phyloP scores from a whole-genome alignment of 2,888 invertebrate species.

The Chaetogeoica ovagalla region DNA sequence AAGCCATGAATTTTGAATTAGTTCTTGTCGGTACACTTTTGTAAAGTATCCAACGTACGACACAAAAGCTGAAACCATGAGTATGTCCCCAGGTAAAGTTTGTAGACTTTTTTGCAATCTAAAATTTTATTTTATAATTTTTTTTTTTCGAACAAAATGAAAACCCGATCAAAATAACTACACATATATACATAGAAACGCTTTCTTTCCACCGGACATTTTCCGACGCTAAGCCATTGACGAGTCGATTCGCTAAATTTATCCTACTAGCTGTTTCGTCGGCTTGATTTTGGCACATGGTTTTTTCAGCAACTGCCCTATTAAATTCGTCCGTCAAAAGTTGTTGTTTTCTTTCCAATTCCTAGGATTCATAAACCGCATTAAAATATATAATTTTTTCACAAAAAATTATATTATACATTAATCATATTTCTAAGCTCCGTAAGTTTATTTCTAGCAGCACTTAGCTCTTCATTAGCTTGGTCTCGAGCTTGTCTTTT shows the following conservation, averaged over 20 bases:
- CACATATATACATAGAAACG: conserved; percentile 62
- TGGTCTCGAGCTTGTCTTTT: conserved; percentile 82
- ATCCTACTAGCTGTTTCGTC: conserved; percentile 87
- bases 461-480: conserved; percentile 81
- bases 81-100: conserved; percentile 85
- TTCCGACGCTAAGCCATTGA: conserved; percentile 90
- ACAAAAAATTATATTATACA: conserved; percentile 59
- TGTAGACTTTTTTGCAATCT: conserved; percentile 72
- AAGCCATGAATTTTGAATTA: conserved; percentile 78
- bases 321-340: conserved; percentile 81
- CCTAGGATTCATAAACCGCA: conserved; percentile 59
- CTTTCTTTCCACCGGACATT: conserved; percentile 81
- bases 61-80: conserved; percentile 87
- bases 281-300: conserved; percentile 89
- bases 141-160: not conserved
- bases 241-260: conserved; percentile 86
- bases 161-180: not conserved
- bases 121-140: conserved; percentile 57
- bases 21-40: conserved; percentile 75
- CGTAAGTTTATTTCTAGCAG: conserved; percentile 78
- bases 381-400: not conserved
- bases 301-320: conserved; percentile 80
- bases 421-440: conserved; percentile 72
- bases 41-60: conserved; percentile 95
- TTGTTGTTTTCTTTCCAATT: conserved; percentile 76